Evolutionary conservation across 2,797 vertebrate species (phyloP).

Genomic region (Trachops cirrhosus): DNA sequence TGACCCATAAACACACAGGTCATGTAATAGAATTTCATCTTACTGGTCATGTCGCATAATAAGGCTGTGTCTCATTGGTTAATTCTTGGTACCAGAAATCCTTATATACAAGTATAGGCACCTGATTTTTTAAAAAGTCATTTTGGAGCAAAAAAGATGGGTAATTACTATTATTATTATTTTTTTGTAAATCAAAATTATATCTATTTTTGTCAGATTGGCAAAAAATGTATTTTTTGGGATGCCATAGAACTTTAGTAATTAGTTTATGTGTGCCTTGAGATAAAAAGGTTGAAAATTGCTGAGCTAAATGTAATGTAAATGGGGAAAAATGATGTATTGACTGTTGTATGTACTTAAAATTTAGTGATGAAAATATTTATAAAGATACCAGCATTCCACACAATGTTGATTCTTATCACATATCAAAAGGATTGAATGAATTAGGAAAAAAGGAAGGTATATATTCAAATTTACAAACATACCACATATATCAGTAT

Average conservation of each 20-base stretch:
- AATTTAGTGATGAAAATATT: constrained; percentile 25
- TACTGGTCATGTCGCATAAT: not conserved
- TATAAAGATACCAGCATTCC: not conserved
- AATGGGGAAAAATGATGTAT: not conserved
- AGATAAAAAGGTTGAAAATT: not conserved
- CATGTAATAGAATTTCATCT: not conserved
- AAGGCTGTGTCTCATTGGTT: not conserved
- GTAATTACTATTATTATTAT: not conserved
- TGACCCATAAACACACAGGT: not conserved
- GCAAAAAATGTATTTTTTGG: not conserved
- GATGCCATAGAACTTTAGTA: not conserved
- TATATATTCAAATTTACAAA: not conserved
- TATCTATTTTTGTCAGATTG: not conserved
- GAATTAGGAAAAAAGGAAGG: not conserved
- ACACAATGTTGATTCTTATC: not conserved
- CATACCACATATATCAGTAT: not conserved
- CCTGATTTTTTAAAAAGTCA: not conserved
- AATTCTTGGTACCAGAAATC: not conserved
- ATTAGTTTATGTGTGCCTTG: not conserved
- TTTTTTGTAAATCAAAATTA: not conserved
- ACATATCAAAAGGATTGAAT: constrained; percentile 42
- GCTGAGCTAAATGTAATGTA: not conserved
- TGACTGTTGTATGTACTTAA: not conserved
- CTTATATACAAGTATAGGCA: not conserved
- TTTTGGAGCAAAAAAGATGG: not conserved